These are phyloP conservation scores for Laupala kohalensis DNA, from an alignment of 1,140 invertebrate species.

Conservation along the genomic window DNA sequence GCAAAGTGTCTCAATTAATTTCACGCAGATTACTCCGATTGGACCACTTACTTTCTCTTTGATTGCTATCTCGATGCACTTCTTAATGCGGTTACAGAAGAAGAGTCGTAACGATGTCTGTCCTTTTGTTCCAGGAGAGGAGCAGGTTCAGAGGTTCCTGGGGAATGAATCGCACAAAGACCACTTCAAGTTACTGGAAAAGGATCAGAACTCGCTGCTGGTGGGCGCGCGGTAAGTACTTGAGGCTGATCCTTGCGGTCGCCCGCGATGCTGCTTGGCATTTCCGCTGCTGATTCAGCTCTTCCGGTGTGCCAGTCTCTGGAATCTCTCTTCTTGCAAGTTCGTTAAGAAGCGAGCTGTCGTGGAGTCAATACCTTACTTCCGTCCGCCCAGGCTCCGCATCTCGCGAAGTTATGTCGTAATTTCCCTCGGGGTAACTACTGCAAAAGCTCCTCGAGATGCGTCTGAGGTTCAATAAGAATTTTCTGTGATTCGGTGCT, in stretches of 20 bases:
- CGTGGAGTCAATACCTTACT: too few species aligned
- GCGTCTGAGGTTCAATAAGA: too few species aligned
- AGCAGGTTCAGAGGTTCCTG: conserved; percentile 37
- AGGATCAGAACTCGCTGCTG: conserved; percentile 44
- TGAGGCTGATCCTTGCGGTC: not conserved
- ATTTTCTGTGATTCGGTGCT: too few species aligned
- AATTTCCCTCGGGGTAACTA: too few species aligned
- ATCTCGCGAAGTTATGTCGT: too few species aligned
- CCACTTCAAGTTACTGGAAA: conserved; percentile 49
- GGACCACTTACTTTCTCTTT: not conserved
- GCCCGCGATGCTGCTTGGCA: not conserved
- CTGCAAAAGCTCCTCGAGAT: too few species aligned
- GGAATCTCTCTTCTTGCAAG: too few species aligned
- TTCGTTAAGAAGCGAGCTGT: too few species aligned
- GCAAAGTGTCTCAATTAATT: not conserved
- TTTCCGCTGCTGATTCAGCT: not conserved
- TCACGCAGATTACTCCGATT: not conserved
- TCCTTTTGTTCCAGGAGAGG: conserved; percentile 33
- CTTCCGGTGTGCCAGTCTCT: too few species aligned
- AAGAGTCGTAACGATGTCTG: not conserved
- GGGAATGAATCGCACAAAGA: conserved; percentile 46
- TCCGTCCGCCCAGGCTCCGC: too few species aligned
- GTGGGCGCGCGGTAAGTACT: conserved; percentile 49
- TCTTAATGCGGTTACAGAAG: too few species aligned
- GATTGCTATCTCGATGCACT: too few species aligned